Evolutionary conservation across 53 echinoderm and acorn worm genomes (phyloP).

Genomic region (Arbacia lixula): DNA sequence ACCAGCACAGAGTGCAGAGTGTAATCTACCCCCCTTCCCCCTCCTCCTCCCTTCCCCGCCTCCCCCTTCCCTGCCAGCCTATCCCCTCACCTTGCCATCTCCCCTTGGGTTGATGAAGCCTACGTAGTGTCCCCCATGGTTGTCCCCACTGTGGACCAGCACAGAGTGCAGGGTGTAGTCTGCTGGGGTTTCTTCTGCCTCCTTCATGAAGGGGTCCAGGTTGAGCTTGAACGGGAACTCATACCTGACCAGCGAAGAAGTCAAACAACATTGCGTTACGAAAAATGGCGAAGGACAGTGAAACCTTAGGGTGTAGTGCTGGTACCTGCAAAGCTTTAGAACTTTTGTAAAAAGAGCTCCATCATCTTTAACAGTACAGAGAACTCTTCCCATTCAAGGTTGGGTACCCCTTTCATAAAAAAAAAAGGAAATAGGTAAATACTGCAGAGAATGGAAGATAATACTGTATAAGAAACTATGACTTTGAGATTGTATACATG

Average conservation of each 20-base stretch:
- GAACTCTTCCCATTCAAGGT: too few relatives aligned
- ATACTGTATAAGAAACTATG: too few relatives aligned
- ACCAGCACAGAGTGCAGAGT: constrained; percentile 96
- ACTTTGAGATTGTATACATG: too few relatives aligned
- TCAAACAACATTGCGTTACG: background rate
- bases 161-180: constrained; percentile 96
- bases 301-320: too few relatives aligned
- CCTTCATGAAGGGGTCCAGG: constrained; percentile 84
- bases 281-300: too few relatives aligned
- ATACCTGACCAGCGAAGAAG: constrained; percentile 61
- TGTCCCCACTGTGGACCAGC: constrained; percentile 97
- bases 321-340: too few relatives aligned
- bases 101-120: constrained; percentile 95
- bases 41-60: too few relatives aligned
- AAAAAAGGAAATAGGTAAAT: too few relatives aligned
- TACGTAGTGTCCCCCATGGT: constrained; percentile 97
- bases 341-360: background rate
- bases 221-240: constrained; percentile 96
- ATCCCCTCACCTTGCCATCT: constrained; percentile 85
- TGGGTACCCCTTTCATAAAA: too few relatives aligned
- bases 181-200: constrained; percentile 84
- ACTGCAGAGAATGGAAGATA: too few relatives aligned
- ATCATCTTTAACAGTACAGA: background rate
- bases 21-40: constrained; percentile 85
- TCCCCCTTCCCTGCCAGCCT: background rate